Conservation (phyloP, 2,888 invertebrate species). For the Lasioglossum lativentre region DNA sequence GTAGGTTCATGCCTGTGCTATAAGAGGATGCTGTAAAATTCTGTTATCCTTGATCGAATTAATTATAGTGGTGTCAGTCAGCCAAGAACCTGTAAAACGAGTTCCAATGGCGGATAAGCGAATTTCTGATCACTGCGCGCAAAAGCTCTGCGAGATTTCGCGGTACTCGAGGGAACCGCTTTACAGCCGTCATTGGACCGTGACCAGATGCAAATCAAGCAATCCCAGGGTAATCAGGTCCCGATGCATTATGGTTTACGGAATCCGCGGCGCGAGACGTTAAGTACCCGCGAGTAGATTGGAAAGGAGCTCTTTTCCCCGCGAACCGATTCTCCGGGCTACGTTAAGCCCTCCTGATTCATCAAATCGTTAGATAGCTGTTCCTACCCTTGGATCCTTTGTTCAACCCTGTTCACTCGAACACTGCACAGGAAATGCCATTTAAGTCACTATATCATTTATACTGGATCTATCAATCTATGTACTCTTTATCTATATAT, state of each 20-base stretch:
- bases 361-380: neutral
- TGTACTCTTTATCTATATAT: neutral
- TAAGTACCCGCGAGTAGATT: conserved; percentile 22
- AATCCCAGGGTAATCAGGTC: conserved; percentile 69
- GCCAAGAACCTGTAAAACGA: neutral
- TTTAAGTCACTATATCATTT: neutral
- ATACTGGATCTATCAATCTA: neutral
- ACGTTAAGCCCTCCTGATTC: neutral
- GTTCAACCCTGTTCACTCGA: neutral
- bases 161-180: neutral
- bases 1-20: neutral
- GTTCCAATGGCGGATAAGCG: neutral
- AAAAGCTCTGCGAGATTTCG: neutral
- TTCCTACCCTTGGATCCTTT: neutral
- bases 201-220: conserved; percentile 73
- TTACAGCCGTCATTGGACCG: conserved; percentile 26
- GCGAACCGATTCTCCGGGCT: neutral
- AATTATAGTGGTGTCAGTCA: neutral
- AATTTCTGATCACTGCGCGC: neutral
- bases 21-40: neutral
- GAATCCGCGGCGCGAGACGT: conserved; percentile 56
- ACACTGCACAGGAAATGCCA: neutral
- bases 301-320: neutral
- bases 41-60: neutral
- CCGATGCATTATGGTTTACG: conserved; percentile 23